A percentile compares a stretch with the other conserved stretches of the same genome.
Evolutionary conservation across 2,113 vertebrate species (phyloP).

Genomic region (Erythrolamprus reginae): DNA sequence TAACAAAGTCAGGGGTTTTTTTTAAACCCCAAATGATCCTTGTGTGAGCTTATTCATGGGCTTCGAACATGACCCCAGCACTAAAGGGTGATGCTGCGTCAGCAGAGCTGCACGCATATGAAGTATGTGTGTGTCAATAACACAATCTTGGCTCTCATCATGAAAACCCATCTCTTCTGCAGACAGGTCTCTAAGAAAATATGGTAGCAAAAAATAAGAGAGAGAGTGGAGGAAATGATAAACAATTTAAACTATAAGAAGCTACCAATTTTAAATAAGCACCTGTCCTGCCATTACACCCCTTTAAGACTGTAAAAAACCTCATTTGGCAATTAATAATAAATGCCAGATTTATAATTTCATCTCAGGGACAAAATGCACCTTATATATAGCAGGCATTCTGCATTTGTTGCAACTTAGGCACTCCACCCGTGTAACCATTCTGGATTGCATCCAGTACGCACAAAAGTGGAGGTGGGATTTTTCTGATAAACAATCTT

Average conservation of each 20-base stretch:
- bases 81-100: not conserved
- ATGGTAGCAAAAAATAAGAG: not conserved
- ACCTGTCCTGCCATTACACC: not conserved
- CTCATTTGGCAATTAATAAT: not conserved
- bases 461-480: not conserved
- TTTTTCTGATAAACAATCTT: not conserved
- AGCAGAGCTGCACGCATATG: conserved; percentile 13
- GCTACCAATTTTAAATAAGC: not conserved
- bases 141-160: not conserved
- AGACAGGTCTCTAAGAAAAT: not conserved
- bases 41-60: conserved; percentile 22
- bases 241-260: not conserved
- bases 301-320: not conserved
- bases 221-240: accelerated
- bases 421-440: not conserved
- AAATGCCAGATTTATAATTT: not conserved
- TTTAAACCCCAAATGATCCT: not conserved
- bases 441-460: not conserved
- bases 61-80: conserved; percentile 19
- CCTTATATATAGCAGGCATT: not conserved
- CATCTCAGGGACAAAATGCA: not conserved
- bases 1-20: conserved; percentile 24
- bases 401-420: not conserved
- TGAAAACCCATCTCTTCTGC: not conserved
- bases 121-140: not conserved